A percentile compares a stretch with the other conserved stretches of the same genome.
Conservation (phyloP, 2,888 invertebrate species). For the Coenonympha glycerion region DNA sequence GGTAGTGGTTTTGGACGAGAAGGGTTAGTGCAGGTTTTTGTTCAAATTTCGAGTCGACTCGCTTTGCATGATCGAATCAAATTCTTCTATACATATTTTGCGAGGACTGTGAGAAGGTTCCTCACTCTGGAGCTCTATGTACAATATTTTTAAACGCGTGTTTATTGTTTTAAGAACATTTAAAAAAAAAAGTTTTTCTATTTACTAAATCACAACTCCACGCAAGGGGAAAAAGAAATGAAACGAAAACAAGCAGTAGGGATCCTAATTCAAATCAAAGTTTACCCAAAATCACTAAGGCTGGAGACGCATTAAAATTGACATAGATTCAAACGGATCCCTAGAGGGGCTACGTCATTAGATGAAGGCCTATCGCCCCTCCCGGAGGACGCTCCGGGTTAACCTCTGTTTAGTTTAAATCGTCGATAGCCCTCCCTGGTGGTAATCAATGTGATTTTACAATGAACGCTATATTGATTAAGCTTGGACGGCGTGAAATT, state of each 20-base stretch:
- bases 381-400: conserved; percentile 21
- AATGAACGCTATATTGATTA: conserved; percentile 12
- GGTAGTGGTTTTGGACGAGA: no score
- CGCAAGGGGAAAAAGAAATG: no score
- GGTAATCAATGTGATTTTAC: conserved; percentile 24
- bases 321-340: conserved; percentile 20
- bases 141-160: no score
- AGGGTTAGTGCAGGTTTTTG: no score
- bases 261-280: not conserved
- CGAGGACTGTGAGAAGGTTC: no score
- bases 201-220: no score
- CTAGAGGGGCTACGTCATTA: conserved; percentile 21
- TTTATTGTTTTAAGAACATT: no score
- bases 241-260: not conserved
- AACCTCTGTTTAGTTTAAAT: conserved; percentile 27
- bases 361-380: conserved; percentile 17
- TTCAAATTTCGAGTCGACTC: no score
- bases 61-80: no score
- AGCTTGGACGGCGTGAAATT: conserved; percentile 14
- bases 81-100: no score
- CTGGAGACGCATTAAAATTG: conserved; percentile 8
- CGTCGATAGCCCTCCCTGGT: conserved; percentile 23
- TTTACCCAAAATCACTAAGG: not conserved
- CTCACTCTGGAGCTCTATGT: no score
- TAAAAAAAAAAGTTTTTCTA: no score